Percentiles rank a stretch among this genome's conserved stretches.
phyloP scores from a whole-genome alignment of 2,113 vertebrate genomes.

The Sminthopsis crassicaudata region DNA sequence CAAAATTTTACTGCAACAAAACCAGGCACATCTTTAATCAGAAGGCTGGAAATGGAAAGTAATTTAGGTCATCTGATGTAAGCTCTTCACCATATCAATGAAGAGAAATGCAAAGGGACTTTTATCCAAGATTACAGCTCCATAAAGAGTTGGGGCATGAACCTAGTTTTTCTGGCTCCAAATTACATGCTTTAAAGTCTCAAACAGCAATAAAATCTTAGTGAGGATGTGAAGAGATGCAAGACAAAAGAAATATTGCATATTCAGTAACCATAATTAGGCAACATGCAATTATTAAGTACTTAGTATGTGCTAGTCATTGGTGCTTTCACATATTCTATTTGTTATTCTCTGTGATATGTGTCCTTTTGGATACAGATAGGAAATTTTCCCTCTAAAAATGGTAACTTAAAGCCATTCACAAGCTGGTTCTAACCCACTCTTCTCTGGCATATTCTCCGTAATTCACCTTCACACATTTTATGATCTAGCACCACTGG shows the following conservation, averaged over 20 bases:
- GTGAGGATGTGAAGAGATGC: background rate
- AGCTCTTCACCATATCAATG: background rate
- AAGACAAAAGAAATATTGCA: conserved; percentile 41
- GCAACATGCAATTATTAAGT: background rate
- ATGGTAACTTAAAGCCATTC: no score
- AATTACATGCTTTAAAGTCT: background rate
- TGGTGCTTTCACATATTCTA: background rate
- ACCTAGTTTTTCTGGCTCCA: background rate
- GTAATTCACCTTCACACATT: no score
- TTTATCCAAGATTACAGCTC: background rate
- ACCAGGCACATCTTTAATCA: background rate
- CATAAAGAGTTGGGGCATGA: background rate
- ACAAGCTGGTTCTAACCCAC: no score
- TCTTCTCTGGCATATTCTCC: no score
- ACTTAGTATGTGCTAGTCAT: background rate
- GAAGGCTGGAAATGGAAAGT: background rate
- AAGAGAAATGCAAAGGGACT: background rate
- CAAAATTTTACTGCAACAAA: background rate
- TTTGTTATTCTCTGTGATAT: no score
- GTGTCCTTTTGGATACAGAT: no score
- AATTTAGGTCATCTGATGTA: background rate
- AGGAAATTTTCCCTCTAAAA: no score
- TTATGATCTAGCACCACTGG: no score
- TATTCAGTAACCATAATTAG: conserved; percentile 17
- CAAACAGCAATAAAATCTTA: background rate